phyloP scores from a whole-genome alignment of 2,888 invertebrate genomes.

The Heterodera filipjevi region DNA sequence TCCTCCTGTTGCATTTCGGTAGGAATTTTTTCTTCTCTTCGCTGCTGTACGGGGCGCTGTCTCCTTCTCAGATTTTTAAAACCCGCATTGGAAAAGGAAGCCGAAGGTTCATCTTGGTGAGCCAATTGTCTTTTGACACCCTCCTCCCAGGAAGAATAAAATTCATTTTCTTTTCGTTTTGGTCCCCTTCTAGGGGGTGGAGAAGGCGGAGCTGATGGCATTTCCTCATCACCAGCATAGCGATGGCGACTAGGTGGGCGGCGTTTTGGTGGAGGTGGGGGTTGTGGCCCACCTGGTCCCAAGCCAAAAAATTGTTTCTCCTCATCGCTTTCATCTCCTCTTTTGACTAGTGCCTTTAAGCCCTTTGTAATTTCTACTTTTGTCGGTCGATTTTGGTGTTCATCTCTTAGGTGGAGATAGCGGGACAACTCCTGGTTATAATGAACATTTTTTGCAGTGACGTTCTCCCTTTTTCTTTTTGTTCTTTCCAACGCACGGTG shows the following conservation, averaged over 20 bases:
- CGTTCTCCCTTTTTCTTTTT: constrained; percentile 5
- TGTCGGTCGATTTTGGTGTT: background rate
- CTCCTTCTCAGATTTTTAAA: background rate
- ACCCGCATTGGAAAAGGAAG: background rate
- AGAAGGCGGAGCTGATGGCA: background rate
- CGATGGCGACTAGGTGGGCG: background rate
- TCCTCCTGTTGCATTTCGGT: background rate
- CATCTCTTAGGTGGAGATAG: background rate
- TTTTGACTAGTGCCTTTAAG: background rate
- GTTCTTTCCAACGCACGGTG: background rate
- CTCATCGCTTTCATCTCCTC: background rate
- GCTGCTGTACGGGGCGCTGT: background rate
- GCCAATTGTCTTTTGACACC: background rate
- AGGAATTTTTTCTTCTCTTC: background rate
- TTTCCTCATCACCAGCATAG: background rate
- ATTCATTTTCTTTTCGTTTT: background rate
- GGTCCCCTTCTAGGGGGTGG: background rate
- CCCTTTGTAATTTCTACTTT: background rate
- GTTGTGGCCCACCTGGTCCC: background rate
- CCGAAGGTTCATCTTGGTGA: background rate
- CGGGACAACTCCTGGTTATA: constrained; percentile 7
- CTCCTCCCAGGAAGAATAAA: background rate
- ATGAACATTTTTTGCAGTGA: constrained; percentile 7
- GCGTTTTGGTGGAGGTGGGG: background rate
- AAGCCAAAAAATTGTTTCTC: background rate